Percentiles rank a stretch among this genome's conserved stretches.
Evolutionary conservation across 2,888 invertebrate genomes (phyloP).

Genomic region (Epinotia ramella): DNA sequence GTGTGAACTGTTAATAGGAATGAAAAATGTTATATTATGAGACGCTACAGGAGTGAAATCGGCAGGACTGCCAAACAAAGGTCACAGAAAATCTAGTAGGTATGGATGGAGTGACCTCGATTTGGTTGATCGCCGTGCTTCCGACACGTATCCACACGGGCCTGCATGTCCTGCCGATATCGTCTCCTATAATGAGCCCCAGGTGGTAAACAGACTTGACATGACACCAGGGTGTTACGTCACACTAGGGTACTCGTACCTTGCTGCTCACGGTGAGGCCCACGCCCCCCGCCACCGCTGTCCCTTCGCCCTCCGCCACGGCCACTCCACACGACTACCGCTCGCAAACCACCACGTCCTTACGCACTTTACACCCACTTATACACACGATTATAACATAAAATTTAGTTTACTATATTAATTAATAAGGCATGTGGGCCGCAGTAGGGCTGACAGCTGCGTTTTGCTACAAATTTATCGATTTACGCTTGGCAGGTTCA

Average conservation of each 20-base stretch:
- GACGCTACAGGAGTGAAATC: too few relatives aligned
- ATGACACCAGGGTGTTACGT: constrained; percentile 8
- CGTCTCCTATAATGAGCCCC: too few relatives aligned
- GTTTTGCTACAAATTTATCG: constrained; percentile 38
- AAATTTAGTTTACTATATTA: constrained; percentile 9
- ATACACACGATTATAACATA: constrained; percentile 46
- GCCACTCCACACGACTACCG: constrained; percentile 63
- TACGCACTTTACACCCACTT: constrained; percentile 31
- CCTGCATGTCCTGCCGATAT: too few relatives aligned
- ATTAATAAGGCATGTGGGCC: constrained; percentile 22
- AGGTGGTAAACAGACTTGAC: background rate
- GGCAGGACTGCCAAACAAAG: too few relatives aligned
- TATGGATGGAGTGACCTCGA: too few relatives aligned
- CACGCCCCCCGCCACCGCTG: constrained; percentile 77
- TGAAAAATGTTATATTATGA: too few relatives aligned
- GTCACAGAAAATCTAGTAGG: too few relatives aligned
- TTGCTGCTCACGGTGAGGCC: constrained; percentile 84
- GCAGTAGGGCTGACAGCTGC: constrained; percentile 22
- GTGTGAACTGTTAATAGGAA: too few relatives aligned
- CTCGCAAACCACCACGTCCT: constrained; percentile 44
- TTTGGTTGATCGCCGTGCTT: too few relatives aligned
- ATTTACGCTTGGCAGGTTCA: constrained; percentile 28
- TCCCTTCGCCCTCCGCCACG: constrained; percentile 78
- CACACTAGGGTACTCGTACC: constrained; percentile 60
- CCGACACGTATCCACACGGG: too few relatives aligned